Percentiles rank a stretch among this genome's conserved stretches.
Conservation (phyloP, 2,888 invertebrate species). For the Eristalinus aeneus region DNA sequence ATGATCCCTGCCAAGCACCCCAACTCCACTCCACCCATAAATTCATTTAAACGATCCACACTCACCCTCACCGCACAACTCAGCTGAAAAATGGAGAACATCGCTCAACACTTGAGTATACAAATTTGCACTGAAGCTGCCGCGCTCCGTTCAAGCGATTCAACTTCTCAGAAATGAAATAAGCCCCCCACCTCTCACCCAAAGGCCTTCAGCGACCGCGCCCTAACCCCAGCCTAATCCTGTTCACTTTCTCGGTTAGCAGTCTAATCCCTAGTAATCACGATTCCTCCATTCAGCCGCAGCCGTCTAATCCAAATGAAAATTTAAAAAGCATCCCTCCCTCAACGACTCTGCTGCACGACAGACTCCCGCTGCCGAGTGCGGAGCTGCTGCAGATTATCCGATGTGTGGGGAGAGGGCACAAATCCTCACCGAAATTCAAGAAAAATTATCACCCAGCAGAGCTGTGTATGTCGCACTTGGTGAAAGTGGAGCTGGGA, state of each 20-base stretch:
- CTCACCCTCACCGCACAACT: background rate
- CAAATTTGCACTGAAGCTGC: background rate
- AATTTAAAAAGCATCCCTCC: constrained; percentile 32
- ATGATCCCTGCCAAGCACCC: background rate
- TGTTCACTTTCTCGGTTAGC: background rate
- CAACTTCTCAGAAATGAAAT: background rate
- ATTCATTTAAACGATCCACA: background rate
- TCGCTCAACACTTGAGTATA: background rate
- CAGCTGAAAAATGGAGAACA: background rate
- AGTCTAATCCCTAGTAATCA: background rate
- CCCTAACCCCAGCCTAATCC: background rate
- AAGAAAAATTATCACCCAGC: constrained; percentile 8
- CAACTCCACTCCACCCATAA: background rate
- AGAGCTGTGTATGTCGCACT: constrained; percentile 16
- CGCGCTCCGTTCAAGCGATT: background rate
- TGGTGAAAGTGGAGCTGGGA: background rate
- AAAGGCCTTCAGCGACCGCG: background rate
- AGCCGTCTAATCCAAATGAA: constrained; percentile 15
- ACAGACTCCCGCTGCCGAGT: too few relatives aligned
- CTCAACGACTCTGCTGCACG: constrained; percentile 7
- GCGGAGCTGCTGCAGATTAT: background rate
- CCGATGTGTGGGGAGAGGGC: background rate
- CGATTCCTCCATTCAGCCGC: background rate
- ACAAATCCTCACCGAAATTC: constrained; percentile 8
- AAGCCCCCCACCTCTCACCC: background rate